These are phyloP conservation scores for Oryzias celebensis DNA, from an alignment of 2,113 vertebrate species.

Conservation along the genomic window DNA sequence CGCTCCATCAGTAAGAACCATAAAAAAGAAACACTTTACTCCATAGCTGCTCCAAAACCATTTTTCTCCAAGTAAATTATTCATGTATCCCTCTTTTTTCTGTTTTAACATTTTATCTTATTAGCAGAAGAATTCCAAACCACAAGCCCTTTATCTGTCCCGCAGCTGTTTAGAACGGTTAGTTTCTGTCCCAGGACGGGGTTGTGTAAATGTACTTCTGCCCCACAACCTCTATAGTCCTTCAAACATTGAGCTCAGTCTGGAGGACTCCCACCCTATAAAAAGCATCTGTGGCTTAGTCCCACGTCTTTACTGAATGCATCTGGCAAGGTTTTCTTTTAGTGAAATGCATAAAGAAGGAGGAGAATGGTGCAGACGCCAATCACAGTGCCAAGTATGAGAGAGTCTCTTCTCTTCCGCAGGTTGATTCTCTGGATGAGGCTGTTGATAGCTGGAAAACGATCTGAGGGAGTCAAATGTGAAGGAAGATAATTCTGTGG, in stretches of 20 bases:
- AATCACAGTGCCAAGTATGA: conserved; percentile 89
- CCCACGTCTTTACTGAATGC: conserved; percentile 30
- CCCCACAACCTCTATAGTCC: conserved; percentile 41
- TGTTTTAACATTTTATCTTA: conserved; percentile 9
- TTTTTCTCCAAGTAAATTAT: not conserved
- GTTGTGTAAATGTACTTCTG: conserved; percentile 51
- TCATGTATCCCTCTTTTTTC: too few species aligned
- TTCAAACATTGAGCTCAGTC: conserved; percentile 38
- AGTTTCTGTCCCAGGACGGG: conserved; percentile 48
- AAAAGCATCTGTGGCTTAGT: conserved; percentile 23
- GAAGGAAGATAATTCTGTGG: conserved; percentile 47
- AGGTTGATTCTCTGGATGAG: conserved; percentile 97
- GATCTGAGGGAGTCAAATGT: conserved; percentile 76
- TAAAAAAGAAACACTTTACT: conserved; percentile 54
- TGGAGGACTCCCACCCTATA: conserved; percentile 43
- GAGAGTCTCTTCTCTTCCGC: conserved; percentile 92
- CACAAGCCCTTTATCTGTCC: conserved; percentile 41
- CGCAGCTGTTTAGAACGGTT: conserved; percentile 27
- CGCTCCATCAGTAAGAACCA: conserved; percentile 15
- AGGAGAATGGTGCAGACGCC: conserved; percentile 93
- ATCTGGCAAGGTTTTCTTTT: conserved; percentile 42
- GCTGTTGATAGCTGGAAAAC: conserved; percentile 96
- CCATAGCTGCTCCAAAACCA: conserved; percentile 13
- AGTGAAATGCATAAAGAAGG: conserved; percentile 94
- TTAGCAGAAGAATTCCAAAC: conserved; percentile 28